Evolutionary conservation across 2,888 invertebrate genomes (phyloP).

Genomic region (Brachyptera putata): DNA sequence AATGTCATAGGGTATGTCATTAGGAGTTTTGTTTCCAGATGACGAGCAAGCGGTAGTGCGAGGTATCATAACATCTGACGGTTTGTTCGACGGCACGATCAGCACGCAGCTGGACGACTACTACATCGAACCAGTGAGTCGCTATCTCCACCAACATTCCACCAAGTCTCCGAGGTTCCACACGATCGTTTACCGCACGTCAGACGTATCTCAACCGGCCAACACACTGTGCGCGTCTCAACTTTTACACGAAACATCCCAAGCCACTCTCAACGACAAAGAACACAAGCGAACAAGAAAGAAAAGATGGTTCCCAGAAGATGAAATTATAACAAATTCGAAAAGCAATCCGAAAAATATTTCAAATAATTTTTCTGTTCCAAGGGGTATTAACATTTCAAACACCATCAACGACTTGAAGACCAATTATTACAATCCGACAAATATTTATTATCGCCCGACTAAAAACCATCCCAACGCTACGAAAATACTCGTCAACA

Average conservation of each 20-base stretch:
- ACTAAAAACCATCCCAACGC: constrained; percentile 10
- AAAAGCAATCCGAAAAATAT: constrained; percentile 11
- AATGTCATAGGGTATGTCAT: no score
- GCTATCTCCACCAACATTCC: constrained; percentile 51
- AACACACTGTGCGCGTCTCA: constrained; percentile 56
- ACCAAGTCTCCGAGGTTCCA: constrained; percentile 54
- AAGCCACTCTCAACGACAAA: constrained; percentile 21
- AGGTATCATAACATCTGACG: constrained; percentile 80
- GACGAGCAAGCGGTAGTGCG: constrained; percentile 77
- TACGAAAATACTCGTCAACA: constrained; percentile 12
- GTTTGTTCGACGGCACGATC: constrained; percentile 86
- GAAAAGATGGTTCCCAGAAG: constrained; percentile 67
- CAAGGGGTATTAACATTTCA: neutral
- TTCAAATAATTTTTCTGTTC: constrained; percentile 1
- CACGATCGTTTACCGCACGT: constrained; percentile 77
- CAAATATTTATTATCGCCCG: constrained; percentile 11
- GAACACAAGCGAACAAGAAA: constrained; percentile 43
- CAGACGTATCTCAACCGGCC: constrained; percentile 63
- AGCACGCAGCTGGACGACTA: constrained; percentile 72
- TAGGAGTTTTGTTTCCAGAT: no score
- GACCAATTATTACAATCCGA: constrained; percentile 13
- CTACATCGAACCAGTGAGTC: constrained; percentile 75
- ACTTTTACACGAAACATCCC: constrained; percentile 48
- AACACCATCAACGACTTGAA: constrained; percentile 8
- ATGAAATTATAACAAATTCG: constrained; percentile 43